Conservation (phyloP, 92 coral and sea anemone species). For the Pocillopora grandis region DNA sequence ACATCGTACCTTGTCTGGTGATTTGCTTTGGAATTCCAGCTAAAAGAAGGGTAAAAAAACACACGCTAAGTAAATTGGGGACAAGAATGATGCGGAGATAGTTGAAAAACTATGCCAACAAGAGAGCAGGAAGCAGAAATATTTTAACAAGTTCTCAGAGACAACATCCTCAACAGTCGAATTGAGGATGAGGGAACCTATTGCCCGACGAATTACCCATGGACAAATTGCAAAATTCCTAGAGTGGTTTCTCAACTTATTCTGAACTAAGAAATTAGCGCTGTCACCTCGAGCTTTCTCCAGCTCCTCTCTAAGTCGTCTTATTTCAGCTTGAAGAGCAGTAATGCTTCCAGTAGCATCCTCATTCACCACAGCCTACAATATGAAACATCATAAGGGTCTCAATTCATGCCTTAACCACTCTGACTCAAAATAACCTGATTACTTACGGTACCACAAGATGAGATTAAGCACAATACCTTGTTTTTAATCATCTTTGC, state of each 20-base stretch:
- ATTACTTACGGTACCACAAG: not conserved
- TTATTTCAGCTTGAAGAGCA: constrained; percentile 92
- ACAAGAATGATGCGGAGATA: too few species aligned
- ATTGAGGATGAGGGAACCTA: too few species aligned
- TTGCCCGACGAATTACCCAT: too few species aligned
- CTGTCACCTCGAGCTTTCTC: constrained; percentile 83
- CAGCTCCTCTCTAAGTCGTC: constrained; percentile 76
- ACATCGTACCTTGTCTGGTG: constrained; percentile 71
- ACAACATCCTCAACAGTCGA: too few species aligned
- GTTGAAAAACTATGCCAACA: too few species aligned
- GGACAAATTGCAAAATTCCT: too few species aligned
- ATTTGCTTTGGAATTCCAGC: constrained; percentile 76
- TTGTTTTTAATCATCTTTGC: constrained; percentile 99
- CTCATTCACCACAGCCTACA: constrained; percentile 92
- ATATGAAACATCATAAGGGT: not conserved
- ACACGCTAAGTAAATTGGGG: not conserved
- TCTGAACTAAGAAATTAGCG: too few species aligned
- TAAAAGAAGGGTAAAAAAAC: constrained; percentile 10
- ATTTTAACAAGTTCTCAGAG: too few species aligned
- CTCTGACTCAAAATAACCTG: not conserved
- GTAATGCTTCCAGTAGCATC: constrained; percentile 94
- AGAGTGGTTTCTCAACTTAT: too few species aligned
- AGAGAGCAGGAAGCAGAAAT: too few species aligned
- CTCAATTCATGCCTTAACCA: not conserved
- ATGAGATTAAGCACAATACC: constrained; percentile 29